Conservation (phyloP, 2,113 vertebrate genomes). For the Hydrolagus affinis region DNA sequence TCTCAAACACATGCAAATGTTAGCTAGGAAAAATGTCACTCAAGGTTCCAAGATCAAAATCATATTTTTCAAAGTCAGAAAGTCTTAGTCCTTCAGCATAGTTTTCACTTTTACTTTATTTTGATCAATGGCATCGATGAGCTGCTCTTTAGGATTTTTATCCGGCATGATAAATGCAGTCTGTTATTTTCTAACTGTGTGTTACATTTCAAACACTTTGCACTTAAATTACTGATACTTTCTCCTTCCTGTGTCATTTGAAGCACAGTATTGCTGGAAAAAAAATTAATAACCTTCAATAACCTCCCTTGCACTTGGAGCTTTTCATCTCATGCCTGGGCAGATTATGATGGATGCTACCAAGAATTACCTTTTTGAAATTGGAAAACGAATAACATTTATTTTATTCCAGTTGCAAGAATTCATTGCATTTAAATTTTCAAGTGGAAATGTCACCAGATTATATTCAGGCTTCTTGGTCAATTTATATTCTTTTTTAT, state of each 20-base stretch:
- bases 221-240: not conserved
- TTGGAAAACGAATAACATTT: constrained; percentile 47
- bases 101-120: not conserved
- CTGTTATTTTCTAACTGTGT: not conserved
- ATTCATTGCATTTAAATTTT: not conserved
- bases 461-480: constrained; percentile 33
- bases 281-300: not conserved
- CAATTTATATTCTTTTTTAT: constrained; percentile 36
- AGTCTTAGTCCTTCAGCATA: not conserved
- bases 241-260: not conserved
- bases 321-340: constrained; percentile 64
- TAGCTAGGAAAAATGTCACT: not conserved
- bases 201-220: not conserved
- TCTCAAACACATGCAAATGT: not conserved
- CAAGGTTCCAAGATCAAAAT: not conserved
- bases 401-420: not conserved
- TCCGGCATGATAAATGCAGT: not conserved
- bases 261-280: not conserved
- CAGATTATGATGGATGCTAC: constrained; percentile 64
- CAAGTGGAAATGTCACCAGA: not conserved
- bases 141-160: not conserved
- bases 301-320: constrained; percentile 39
- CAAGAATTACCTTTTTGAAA: constrained; percentile 57
- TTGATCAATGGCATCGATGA: not conserved
- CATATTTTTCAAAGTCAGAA: not conserved